Evolutionary conservation across 2,797 vertebrate genomes (phyloP).

Genomic region (Bovichtus diacanthus): DNA sequence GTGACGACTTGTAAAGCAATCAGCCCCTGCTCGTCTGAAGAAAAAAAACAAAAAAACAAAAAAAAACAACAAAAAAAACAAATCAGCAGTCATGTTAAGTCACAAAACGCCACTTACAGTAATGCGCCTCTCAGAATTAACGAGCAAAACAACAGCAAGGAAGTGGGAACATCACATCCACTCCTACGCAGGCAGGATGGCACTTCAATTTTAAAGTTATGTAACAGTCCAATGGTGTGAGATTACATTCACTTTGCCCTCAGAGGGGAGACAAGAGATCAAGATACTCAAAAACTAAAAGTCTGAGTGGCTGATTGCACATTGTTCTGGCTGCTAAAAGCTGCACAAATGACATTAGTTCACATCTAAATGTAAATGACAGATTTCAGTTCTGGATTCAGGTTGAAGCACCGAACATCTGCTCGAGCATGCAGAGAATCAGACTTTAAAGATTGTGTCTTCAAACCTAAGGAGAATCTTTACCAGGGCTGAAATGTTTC

Average conservation of each 20-base stretch:
- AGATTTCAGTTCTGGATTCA: slow-evolving; percentile 1
- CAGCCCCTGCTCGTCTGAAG: slow-evolving; percentile 38
- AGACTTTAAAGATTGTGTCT: slow-evolving; percentile 7
- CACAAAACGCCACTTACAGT: slow-evolving; percentile 57
- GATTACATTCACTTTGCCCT: slow-evolving; percentile 70
- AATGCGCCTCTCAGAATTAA: slow-evolving; percentile 67
- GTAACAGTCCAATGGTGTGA: slow-evolving; percentile 73
- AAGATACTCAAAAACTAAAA: slow-evolving; percentile 28
- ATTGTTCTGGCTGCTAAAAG: slow-evolving; percentile 1
- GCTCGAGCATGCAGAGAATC: neutral
- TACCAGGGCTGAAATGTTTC: neutral
- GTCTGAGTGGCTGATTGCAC: slow-evolving; percentile 66
- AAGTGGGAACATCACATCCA: slow-evolving; percentile 79
- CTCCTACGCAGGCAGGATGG: slow-evolving; percentile 79
- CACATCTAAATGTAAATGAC: neutral
- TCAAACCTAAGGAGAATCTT: neutral
- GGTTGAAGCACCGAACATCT: neutral
- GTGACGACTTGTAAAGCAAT: slow-evolving; percentile 19
- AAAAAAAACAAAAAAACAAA: neutral
- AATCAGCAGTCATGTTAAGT: slow-evolving; percentile 51
- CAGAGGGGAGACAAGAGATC: slow-evolving; percentile 51
- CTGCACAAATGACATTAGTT: neutral
- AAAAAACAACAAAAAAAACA: neutral
- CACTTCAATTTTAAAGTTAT: slow-evolving; percentile 78
- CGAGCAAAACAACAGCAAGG: slow-evolving; percentile 76